phyloP scores from a whole-genome alignment of 2,113 vertebrate genomes.

The Australoheros scitulus region DNA sequence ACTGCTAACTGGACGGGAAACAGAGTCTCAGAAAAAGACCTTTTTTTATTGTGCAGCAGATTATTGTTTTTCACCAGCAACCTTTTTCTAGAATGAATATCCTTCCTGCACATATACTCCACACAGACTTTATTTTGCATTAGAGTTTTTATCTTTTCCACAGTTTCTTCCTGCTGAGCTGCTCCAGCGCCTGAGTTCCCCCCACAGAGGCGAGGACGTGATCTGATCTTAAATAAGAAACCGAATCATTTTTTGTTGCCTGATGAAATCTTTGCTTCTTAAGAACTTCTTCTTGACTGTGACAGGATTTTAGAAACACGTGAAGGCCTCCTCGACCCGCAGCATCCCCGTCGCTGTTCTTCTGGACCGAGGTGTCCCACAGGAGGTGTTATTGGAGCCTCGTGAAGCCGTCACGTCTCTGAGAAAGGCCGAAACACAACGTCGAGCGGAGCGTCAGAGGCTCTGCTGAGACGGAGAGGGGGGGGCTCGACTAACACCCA shows the following conservation, averaged over 20 bases:
- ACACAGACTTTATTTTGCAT: background rate
- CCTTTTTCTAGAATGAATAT: background rate
- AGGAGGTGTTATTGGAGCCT: background rate
- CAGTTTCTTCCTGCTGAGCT: background rate
- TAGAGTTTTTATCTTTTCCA: background rate
- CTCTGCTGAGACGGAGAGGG: background rate
- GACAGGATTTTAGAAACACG: background rate
- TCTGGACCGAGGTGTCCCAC: background rate
- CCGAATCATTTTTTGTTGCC: background rate
- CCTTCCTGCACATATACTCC: background rate
- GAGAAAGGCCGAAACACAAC: background rate
- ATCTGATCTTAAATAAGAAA: background rate
- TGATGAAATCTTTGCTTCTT: background rate
- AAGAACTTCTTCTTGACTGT: background rate
- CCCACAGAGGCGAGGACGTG: fast-evolving
- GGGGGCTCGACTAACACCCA: background rate
- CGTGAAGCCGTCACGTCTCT: conserved; percentile 14
- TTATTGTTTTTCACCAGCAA: background rate
- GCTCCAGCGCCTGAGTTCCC: background rate
- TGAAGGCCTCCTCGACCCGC: background rate
- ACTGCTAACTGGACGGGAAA: too few species aligned
- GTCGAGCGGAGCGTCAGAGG: background rate
- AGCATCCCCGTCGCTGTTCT: background rate
- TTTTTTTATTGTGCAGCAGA: background rate
- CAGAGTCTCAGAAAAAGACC: too few species aligned